Base-by-base conservation (phyloP, 2,888 invertebrate genomes). In the Nipponacmea schrenckii region DNA sequence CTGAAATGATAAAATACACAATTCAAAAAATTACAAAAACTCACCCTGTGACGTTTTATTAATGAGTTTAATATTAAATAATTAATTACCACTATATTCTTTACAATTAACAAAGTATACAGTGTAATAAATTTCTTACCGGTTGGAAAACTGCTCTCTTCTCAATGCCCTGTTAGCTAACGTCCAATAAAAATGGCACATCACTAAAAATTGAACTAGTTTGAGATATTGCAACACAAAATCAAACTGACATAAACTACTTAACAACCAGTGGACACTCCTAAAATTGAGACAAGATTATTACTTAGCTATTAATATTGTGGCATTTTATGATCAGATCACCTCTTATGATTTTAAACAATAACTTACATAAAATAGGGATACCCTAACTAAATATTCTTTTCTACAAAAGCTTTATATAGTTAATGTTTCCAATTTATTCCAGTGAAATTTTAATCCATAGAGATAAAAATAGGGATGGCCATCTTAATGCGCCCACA, bases 101-200 rank as follows among this genome's bases (percentile, higher is more conserved):
- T n/a, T n/a, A 48, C n/a, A 17, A 48, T 48, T 48, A 48, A 7
- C 15, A 56, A 56, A 15, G 56, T 20, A 15, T 10, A 15, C 20
- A 56, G 17, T 62, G 50, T 12, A 63, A 65, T 62, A 74, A 15
- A 45, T 39, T 31, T 50, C 74, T 67, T 72, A 86, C 86, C 83
- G 83, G 70, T 79, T 83, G 62, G 84, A 81, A 68, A 85, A 78
- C 20, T 78, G 81, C 67, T 91, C 90, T 73, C 90, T 87, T 73
- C 90, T 88, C 26, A 90, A 84, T 66, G 89, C 89, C 72, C 90
- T 82, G 4, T 90, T 90, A 15, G 90, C 90, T 71, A 90, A 79
- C n/a, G 90, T 90, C 90, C 91, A 91, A 81, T 91, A 90, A 74
- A 90, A 89, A 81, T 91, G 91, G 78, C 90, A 90, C 79, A 91